Percentiles rank a stretch among this genome's conserved stretches.
Conservation (phyloP, 2,888 invertebrate species). For the Cataglyphis rosenhaueri region DNA sequence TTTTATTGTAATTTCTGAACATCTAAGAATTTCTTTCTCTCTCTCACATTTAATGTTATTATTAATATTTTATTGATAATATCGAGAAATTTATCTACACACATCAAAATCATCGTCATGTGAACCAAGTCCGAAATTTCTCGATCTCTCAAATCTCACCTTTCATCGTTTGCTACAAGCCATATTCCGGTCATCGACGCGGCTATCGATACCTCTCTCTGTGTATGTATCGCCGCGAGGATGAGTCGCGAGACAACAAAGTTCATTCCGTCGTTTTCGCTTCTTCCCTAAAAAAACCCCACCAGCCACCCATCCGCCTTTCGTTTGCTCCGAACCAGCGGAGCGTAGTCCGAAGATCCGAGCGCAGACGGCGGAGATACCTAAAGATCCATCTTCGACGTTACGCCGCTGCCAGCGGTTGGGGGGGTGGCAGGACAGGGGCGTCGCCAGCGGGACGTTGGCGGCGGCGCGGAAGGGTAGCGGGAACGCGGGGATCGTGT, state of each 20-base stretch:
- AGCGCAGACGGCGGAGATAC: conserved; percentile 72
- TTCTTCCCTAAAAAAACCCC: conserved; percentile 44
- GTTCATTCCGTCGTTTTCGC: conserved; percentile 39
- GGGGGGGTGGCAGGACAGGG: conserved; percentile 55
- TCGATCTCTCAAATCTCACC: not conserved
- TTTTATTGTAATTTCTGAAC: not conserved
- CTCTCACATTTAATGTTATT: not conserved
- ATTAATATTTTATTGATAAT: not conserved
- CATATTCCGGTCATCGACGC: conserved; percentile 51
- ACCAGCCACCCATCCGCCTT: conserved; percentile 35
- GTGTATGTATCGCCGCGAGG: conserved; percentile 16
- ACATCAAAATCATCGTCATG: not conserved
- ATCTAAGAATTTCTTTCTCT: not conserved
- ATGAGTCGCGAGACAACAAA: conserved; percentile 24
- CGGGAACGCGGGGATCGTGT: conserved; percentile 47
- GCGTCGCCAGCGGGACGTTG: conserved; percentile 55
- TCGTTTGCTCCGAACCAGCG: conserved; percentile 64
- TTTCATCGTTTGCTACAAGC: not conserved
- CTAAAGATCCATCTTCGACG: conserved; percentile 75
- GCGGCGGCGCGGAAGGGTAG: conserved; percentile 49
- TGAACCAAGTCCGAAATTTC: not conserved
- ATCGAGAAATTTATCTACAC: not conserved
- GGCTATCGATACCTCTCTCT: conserved; percentile 35
- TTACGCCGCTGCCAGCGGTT: conserved; percentile 57
- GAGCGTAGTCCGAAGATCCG: conserved; percentile 73